Evolutionary conservation across 2,113 vertebrate species (phyloP).

Genomic region (Apistogramma diplotaenia): DNA sequence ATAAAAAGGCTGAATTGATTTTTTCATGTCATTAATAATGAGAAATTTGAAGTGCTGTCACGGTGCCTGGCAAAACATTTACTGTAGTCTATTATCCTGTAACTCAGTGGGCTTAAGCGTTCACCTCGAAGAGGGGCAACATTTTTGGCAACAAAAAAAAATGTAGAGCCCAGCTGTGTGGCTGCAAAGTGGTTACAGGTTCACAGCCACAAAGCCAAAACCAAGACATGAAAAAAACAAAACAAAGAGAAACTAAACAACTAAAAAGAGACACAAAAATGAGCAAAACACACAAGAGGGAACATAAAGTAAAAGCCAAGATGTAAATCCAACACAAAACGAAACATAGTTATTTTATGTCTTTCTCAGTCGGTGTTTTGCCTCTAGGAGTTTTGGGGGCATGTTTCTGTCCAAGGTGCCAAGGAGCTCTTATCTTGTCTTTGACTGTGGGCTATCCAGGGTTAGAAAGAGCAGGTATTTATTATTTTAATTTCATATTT

Average conservation of each 20-base stretch:
- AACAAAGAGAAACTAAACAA: not conserved
- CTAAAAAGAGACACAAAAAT: not conserved
- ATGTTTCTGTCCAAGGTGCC: not conserved
- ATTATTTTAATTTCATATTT: not conserved
- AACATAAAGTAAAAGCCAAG: not conserved
- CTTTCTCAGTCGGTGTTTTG: not conserved
- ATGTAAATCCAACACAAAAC: not conserved
- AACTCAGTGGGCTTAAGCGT: not conserved
- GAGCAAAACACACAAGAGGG: not conserved
- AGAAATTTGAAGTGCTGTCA: constrained; percentile 16
- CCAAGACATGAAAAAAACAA: not conserved
- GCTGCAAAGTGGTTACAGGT: not conserved
- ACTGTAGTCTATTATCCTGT: not conserved
- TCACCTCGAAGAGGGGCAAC: not conserved
- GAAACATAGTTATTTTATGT: not conserved
- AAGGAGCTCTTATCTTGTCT: not conserved
- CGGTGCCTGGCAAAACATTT: not conserved
- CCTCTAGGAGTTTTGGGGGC: not conserved
- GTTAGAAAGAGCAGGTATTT: not conserved
- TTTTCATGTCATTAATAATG: constrained; percentile 17
- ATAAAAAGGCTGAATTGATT: constrained; percentile 12
- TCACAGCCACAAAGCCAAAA: not conserved
- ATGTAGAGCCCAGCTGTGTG: not conserved
- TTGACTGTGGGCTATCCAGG: not conserved
- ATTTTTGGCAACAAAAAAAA: not conserved